A percentile compares a stretch with the other conserved stretches of the same genome.
Conservation (phyloP, 2,113 vertebrate species). For the Scortum barcoo region DNA sequence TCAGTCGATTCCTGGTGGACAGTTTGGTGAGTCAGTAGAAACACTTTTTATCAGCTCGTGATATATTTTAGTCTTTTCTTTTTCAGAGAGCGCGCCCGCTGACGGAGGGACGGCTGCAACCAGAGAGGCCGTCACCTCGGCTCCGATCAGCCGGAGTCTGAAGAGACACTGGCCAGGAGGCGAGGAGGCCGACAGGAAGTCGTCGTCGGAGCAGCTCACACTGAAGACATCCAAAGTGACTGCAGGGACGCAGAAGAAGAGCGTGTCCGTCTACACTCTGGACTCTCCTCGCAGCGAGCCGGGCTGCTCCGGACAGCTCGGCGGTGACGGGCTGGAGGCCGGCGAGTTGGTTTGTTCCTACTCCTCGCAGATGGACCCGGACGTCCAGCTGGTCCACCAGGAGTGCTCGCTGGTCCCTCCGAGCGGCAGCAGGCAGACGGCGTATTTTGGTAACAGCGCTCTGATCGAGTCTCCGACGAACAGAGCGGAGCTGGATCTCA, state of each 20-base stretch:
- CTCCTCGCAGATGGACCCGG: constrained; percentile 34
- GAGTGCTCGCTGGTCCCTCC: constrained; percentile 34
- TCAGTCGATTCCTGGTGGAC: too few species aligned
- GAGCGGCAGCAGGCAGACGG: neutral
- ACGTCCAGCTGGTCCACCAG: constrained; percentile 57
- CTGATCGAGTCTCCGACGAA: constrained; percentile 13
- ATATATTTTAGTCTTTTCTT: neutral
- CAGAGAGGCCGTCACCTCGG: neutral
- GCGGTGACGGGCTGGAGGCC: constrained; percentile 24
- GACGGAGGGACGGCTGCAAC: neutral
- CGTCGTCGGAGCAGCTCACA: neutral
- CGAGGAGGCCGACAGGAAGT: neutral
- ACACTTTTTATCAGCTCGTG: neutral
- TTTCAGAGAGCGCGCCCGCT: neutral
- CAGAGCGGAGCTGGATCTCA: constrained; percentile 43
- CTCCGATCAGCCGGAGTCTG: neutral
- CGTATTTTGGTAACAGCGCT: constrained; percentile 8
- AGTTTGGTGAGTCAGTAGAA: too few species aligned
- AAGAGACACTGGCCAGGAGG: constrained; percentile 40
- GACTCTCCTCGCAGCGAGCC: constrained; percentile 53
- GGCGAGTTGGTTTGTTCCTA: constrained; percentile 26
- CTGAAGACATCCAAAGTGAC: neutral
- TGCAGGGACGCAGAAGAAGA: neutral
- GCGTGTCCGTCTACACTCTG: constrained; percentile 38
- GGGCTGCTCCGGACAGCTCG: constrained; percentile 24